Conservation (phyloP, 2,888 invertebrate species). For the Oxyscelio sp. region DNA sequence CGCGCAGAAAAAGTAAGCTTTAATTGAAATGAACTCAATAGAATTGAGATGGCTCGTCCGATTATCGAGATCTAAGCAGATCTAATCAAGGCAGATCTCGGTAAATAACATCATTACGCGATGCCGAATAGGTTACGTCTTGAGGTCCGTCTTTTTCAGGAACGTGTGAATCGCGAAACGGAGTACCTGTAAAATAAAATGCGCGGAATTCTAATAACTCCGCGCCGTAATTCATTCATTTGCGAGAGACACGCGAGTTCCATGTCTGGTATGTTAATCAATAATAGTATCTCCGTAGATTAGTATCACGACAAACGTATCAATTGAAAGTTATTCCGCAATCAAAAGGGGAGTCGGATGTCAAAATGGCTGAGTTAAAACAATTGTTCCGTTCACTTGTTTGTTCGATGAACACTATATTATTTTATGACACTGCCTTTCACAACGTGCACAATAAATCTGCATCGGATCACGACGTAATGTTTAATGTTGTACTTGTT, state of each 20-base stretch:
- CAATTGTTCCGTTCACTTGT: slow-evolving; percentile 46
- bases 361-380: slow-evolving; percentile 6
- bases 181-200: too few species aligned
- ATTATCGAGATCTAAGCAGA: not conserved
- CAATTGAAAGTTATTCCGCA: slow-evolving; percentile 49
- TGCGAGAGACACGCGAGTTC: slow-evolving; percentile 33
- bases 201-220: slow-evolving; percentile 57
- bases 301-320: slow-evolving; percentile 60
- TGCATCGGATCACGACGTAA: not conserved
- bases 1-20: slow-evolving; percentile 21
- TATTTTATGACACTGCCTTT: slow-evolving; percentile 40
- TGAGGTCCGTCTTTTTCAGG: too few species aligned
- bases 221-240: slow-evolving; percentile 34
- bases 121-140: too few species aligned
- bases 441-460: slow-evolving; percentile 27
- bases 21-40: slow-evolving; percentile 24
- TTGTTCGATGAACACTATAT: slow-evolving; percentile 4
- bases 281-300: slow-evolving; percentile 55
- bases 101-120: slow-evolving; percentile 5
- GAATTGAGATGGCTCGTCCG: not conserved
- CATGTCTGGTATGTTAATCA: slow-evolving; percentile 52
- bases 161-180: too few species aligned
- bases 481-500: too few species aligned
- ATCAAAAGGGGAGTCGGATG: slow-evolving; percentile 49
- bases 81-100: not conserved